A percentile compares a stretch with the other conserved stretches of the same genome.
Conservation (phyloP, 2,113 vertebrate genomes). For the Chlamydotis undulata region DNA sequence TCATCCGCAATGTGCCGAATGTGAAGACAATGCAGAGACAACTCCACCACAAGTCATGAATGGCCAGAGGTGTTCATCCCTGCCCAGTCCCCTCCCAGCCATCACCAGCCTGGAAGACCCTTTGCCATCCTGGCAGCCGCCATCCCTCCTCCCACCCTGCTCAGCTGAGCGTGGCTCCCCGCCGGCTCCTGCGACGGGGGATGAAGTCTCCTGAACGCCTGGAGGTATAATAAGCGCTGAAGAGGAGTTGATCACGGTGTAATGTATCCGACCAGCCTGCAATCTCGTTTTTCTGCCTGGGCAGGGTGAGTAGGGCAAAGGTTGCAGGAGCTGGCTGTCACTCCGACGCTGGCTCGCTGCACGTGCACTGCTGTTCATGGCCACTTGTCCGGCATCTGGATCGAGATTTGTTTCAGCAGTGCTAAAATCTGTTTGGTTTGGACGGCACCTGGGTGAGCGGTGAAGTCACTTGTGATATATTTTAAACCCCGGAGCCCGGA, state of each 20-base stretch:
- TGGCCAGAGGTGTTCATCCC: not conserved
- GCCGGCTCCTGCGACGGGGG: accelerated
- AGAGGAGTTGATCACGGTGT: not conserved
- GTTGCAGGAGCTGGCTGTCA: not conserved
- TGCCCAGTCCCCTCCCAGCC: not conserved
- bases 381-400: not conserved
- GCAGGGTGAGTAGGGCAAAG: not conserved
- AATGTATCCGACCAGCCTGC: not conserved
- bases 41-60: not conserved
- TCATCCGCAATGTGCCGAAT: not conserved
- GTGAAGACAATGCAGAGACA: not conserved
- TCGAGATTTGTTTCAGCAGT: not conserved
- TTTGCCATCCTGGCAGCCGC: not conserved
- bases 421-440: not conserved
- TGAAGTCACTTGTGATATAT: not conserved
- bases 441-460: not conserved
- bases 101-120: not conserved
- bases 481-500: not conserved
- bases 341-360: not conserved
- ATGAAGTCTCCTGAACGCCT: not conserved
- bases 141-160: not conserved
- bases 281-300: not conserved
- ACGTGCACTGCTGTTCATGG: not conserved
- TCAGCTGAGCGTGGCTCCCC: not conserved
- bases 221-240: not conserved